A percentile compares a stretch with the other conserved stretches of the same genome.
phyloP scores from a whole-genome alignment of 1,140 invertebrate species.

The Saccostrea echinata region DNA sequence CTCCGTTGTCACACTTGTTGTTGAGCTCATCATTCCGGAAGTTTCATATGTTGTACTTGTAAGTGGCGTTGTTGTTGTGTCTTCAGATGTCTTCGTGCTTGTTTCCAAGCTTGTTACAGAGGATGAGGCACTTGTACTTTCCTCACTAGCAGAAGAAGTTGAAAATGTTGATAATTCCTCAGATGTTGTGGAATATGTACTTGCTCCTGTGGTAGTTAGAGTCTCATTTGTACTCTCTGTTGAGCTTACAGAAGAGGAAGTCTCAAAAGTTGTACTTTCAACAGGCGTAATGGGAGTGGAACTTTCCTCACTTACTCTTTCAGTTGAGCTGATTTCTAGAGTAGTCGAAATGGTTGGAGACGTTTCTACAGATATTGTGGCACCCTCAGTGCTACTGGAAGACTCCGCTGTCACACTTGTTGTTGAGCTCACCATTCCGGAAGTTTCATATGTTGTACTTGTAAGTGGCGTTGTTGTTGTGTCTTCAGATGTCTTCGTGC shows the following conservation, averaged over 20 bases:
- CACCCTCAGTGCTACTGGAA: neutral
- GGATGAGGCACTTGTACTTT: neutral
- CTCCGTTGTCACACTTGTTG: neutral
- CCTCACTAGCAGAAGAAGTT: neutral
- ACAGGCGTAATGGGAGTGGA: neutral
- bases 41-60: neutral
- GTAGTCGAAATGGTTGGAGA: neutral
- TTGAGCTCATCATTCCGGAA: neutral
- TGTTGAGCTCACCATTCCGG: neutral
- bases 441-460: neutral
- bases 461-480: neutral
- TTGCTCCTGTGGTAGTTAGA: neutral
- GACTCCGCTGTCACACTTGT: neutral
- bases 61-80: neutral
- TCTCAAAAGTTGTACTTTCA: neutral
- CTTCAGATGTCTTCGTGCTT: neutral
- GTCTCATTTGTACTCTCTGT: neutral
- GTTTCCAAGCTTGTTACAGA: neutral
- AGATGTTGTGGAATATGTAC: neutral
- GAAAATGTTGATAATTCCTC: neutral
- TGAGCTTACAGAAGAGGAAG: neutral
- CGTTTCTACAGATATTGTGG: neutral
- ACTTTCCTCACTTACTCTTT: neutral
- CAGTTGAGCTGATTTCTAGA: neutral
- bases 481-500: neutral